Percentiles rank a stretch among this genome's conserved stretches.
Evolutionary conservation across 2,113 vertebrate genomes (phyloP).

Genomic region (Ellobius talpinus): DNA sequence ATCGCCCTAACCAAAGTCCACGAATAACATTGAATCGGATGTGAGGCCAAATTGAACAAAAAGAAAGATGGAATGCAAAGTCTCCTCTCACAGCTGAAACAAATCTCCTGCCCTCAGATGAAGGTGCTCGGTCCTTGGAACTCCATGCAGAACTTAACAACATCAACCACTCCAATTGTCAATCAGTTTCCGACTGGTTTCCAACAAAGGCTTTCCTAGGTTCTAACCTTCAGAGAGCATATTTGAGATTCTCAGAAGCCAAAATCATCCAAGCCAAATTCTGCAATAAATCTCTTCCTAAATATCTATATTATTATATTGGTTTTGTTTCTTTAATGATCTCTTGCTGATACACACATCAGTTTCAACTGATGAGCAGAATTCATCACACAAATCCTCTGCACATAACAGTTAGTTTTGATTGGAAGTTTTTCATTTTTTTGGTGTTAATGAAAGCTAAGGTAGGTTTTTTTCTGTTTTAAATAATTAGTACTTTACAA

Average conservation of each 20-base stretch:
- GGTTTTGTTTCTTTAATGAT: not conserved
- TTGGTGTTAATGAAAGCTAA: slow-evolving; percentile 39
- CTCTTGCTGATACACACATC: not conserved
- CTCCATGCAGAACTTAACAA: not conserved
- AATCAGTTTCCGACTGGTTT: not conserved
- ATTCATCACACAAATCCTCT: slow-evolving; percentile 53
- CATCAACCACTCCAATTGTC: not conserved
- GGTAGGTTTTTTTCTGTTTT: slow-evolving; percentile 12
- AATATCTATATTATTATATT: not conserved
- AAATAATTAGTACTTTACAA: slow-evolving; percentile 57
- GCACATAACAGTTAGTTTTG: not conserved
- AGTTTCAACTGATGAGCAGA: not conserved
- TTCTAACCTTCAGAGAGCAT: not conserved
- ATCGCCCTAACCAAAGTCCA: not conserved
- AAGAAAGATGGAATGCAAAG: not conserved
- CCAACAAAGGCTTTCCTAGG: not conserved
- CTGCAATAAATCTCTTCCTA: not conserved
- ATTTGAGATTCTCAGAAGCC: not conserved
- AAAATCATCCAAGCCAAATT: not conserved
- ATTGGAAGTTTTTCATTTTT: slow-evolving; percentile 29
- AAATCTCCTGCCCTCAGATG: not conserved
- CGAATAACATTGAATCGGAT: not conserved
- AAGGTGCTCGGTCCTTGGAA: not conserved
- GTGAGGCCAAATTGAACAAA: not conserved
- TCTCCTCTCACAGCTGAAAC: not conserved